Conservation (phyloP, 1,140 invertebrate genomes). For the Bombus turneri region DNA sequence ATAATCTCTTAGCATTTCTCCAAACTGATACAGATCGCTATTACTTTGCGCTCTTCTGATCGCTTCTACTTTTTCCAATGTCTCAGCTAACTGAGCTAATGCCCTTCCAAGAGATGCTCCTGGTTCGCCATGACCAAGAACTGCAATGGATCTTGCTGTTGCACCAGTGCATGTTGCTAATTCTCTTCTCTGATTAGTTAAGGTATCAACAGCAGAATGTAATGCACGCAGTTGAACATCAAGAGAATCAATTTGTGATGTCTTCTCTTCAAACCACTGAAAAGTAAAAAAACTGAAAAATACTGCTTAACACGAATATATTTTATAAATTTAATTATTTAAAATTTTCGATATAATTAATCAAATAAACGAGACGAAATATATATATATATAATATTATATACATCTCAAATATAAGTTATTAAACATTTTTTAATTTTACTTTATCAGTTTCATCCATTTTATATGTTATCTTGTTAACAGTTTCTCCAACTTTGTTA, state of each 20-base stretch:
- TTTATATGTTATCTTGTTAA: conserved; percentile 99
- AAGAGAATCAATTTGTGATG: conserved; percentile 94
- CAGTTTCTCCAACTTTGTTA: conserved; percentile 98
- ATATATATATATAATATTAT: background rate
- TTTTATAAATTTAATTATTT: background rate
- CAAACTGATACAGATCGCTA: conserved; percentile 96
- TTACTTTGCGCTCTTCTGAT: conserved; percentile 96
- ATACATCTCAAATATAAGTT: background rate
- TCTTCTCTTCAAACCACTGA: conserved; percentile 99
- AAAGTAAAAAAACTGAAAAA: conserved; percentile 23
- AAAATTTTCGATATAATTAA: background rate
- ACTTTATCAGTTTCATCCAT: conserved; percentile 99
- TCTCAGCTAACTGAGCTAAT: conserved; percentile 95
- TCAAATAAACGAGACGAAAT: background rate
- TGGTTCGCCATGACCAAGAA: conserved; percentile 97
- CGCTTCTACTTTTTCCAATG: conserved; percentile 90
- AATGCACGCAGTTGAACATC: conserved; percentile 95
- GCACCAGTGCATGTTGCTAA: conserved; percentile 90
- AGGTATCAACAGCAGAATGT: conserved; percentile 93
- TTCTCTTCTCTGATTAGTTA: conserved; percentile 94
- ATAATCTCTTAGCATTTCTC: conserved; percentile 98
- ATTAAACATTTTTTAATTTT: conserved; percentile 74
- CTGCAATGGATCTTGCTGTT: conserved; percentile 94
- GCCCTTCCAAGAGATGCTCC: conserved; percentile 96
- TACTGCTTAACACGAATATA: conserved; percentile 21